Evolutionary conservation across 2,888 invertebrate genomes (phyloP).

Genomic region (Caenorhabditis afra): DNA sequence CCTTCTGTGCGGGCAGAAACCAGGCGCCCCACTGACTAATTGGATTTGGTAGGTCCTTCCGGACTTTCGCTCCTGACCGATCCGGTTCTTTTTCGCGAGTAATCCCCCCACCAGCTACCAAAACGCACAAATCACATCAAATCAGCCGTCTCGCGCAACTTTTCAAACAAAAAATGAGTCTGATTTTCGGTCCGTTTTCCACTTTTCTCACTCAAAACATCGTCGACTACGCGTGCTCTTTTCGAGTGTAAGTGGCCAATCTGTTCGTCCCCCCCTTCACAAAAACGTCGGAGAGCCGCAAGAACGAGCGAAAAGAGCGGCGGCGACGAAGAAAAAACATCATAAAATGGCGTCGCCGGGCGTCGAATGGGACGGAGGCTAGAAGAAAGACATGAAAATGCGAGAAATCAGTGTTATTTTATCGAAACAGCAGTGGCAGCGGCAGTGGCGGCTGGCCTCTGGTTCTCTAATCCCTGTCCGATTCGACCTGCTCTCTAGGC

Average conservation of each 20-base stretch:
- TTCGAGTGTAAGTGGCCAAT: too few relatives aligned
- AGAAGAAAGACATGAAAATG: constrained; percentile 38
- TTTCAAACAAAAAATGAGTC: constrained; percentile 12
- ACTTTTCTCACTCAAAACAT: background rate
- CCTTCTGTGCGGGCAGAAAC: constrained; percentile 50
- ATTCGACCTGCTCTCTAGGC: constrained; percentile 53
- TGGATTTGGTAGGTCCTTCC: constrained; percentile 51
- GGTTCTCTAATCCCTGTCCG: constrained; percentile 51
- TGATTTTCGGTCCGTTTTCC: background rate
- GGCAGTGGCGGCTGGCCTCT: constrained; percentile 14
- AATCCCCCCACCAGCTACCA: too few relatives aligned
- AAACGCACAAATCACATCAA: constrained; percentile 34
- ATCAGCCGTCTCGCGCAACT: constrained; percentile 11
- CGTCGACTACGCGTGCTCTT: too few relatives aligned
- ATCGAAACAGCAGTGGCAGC: constrained; percentile 33
- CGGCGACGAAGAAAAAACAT: constrained; percentile 50
- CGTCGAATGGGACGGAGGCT: constrained; percentile 18
- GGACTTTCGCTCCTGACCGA: constrained; percentile 29
- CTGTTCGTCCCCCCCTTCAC: too few relatives aligned
- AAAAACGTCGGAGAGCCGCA: constrained; percentile 9
- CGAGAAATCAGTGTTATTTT: constrained; percentile 54
- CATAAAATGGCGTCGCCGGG: constrained; percentile 50
- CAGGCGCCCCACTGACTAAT: constrained; percentile 37
- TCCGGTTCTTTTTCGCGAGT: constrained; percentile 29
- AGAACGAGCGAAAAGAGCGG: constrained; percentile 23